Evolutionary conservation across 2,113 vertebrate genomes (phyloP).

Genomic region (Crotophaga sulcirostris): DNA sequence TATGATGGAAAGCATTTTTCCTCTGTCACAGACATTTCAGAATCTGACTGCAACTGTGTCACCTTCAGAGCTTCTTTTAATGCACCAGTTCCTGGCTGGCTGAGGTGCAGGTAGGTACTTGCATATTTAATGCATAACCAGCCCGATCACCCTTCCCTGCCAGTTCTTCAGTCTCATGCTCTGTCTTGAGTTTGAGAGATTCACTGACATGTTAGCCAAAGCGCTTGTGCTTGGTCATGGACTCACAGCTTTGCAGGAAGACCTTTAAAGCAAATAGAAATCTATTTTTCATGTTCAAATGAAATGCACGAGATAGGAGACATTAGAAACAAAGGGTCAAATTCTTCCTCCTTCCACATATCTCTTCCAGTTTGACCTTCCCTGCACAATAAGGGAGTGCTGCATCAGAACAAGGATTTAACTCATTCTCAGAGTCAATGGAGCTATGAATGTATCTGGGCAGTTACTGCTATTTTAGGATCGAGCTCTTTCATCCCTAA

Average conservation of each 20-base stretch:
- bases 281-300: not conserved
- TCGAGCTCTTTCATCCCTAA: not conserved
- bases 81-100: not conserved
- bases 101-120: not conserved
- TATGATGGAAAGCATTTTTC: not conserved
- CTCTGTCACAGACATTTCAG: not conserved
- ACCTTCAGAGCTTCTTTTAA: not conserved
- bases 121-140: not conserved
- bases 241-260: not conserved
- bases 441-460: not conserved
- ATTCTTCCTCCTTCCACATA: rapidly evolving
- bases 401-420: not conserved
- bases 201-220: not conserved
- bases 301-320: not conserved
- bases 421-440: not conserved
- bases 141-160: not conserved
- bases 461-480: not conserved
- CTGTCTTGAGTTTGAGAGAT: not conserved
- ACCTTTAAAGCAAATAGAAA: not conserved
- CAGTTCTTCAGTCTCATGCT: rapidly evolving
- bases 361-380: not conserved
- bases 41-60: not conserved
- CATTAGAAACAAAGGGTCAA: not conserved
- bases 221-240: not conserved
- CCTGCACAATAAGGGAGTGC: not conserved